Percentiles rank a stretch among this genome's conserved stretches.
Conservation (phyloP, 30 jellyfish, hydroid and myxozoan genomes). For the Clytia hemisphaerica region DNA sequence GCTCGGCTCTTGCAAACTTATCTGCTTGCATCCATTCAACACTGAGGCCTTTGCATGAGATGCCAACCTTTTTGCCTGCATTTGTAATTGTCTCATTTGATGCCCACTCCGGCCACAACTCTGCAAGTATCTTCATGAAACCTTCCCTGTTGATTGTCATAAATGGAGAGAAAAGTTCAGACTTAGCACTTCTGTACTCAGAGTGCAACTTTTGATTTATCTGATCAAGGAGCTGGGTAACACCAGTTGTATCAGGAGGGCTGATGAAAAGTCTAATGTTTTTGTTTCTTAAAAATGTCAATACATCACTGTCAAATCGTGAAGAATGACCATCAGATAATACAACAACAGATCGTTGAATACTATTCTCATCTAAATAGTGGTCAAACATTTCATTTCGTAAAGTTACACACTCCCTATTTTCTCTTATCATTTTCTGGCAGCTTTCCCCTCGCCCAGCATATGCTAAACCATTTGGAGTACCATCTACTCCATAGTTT, state of each 20-base stretch:
- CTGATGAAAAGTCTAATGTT: too few relatives aligned
- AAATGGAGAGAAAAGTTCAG: background rate
- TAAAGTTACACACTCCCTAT: too few relatives aligned
- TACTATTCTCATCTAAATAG: background rate
- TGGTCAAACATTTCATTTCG: conserved; percentile 5
- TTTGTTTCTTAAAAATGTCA: background rate
- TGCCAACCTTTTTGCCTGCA: conserved; percentile 3
- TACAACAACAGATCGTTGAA: conserved; percentile 12
- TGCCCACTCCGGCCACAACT: background rate
- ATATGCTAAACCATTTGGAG: too few relatives aligned
- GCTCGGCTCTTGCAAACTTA: background rate
- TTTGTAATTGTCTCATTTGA: background rate
- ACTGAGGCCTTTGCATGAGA: background rate
- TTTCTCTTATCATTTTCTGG: too few relatives aligned
- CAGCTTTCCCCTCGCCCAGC: too few relatives aligned
- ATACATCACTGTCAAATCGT: conserved; percentile 15
- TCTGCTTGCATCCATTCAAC: conserved; percentile 11
- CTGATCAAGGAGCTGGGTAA: conserved; percentile 26
- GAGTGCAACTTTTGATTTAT: conserved; percentile 4
- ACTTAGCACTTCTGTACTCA: conserved; percentile 7
- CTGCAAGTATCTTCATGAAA: conserved; percentile 2
- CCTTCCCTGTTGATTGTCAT: conserved; percentile 16
- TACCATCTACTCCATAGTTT: too few relatives aligned
- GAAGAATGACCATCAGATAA: conserved; percentile 27
- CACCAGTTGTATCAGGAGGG: conserved; percentile 12